phyloP scores from a whole-genome alignment of 1,140 invertebrate species.

The Heliothis virescens region DNA sequence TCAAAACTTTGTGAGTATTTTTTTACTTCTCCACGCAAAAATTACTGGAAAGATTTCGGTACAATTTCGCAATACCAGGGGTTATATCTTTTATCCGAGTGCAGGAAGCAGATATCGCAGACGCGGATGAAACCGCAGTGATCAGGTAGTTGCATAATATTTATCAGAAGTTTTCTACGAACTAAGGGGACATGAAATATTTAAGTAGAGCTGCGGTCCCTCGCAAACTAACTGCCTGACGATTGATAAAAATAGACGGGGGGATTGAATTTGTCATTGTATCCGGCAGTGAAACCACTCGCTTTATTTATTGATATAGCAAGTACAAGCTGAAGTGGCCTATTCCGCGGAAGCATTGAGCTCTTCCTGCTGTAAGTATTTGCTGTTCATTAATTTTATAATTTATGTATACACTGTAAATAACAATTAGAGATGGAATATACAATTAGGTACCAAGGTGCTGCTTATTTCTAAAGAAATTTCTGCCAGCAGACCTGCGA shows the following conservation, averaged over 20 bases:
- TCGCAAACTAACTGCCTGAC: slow-evolving; percentile 14
- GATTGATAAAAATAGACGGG: slow-evolving; percentile 41
- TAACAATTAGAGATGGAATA: no score
- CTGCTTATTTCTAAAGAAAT: no score
- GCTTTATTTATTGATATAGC: slow-evolving; percentile 38
- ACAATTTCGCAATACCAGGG: no score
- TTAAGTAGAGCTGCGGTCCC: slow-evolving; percentile 9
- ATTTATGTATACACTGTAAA: no score
- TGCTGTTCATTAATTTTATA: not conserved
- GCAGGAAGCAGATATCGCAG: no score
- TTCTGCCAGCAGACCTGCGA: no score
- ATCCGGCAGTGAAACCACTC: slow-evolving; percentile 37
- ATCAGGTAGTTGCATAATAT: not conserved
- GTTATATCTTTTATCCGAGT: no score
- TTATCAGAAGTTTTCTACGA: slow-evolving; percentile 3
- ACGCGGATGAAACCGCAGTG: not conserved
- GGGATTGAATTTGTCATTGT: slow-evolving; percentile 39
- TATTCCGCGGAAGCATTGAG: not conserved
- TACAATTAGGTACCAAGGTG: no score
- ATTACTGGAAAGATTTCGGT: not conserved
- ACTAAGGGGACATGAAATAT: slow-evolving; percentile 24
- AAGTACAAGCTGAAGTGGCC: not conserved
- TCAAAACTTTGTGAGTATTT: no score
- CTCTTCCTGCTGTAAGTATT: slow-evolving; percentile 11
- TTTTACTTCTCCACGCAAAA: no score